Evolutionary conservation across 30 jellyfish, hydroid and myxozoan species (phyloP).

Genomic region (Aurelia sp.): DNA sequence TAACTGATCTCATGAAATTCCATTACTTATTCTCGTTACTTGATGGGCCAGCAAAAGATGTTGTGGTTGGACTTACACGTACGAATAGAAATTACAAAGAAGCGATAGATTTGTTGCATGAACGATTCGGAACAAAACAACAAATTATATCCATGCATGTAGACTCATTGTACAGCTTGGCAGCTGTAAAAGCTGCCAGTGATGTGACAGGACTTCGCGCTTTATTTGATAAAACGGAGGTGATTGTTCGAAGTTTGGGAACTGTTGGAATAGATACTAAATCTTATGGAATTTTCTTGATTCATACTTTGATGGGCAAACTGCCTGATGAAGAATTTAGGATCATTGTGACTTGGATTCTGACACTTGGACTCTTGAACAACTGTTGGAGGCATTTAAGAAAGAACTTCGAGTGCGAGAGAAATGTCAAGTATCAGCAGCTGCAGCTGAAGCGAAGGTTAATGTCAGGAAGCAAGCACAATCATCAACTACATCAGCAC

Average conservation of each 20-base stretch:
- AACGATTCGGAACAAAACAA: slow-evolving; percentile 25
- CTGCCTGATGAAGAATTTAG: slow-evolving; percentile 21
- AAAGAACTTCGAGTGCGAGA: slow-evolving; percentile 17
- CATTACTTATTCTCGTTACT: slow-evolving; percentile 24
- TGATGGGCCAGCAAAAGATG: slow-evolving; percentile 19
- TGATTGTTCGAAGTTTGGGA: slow-evolving; percentile 21
- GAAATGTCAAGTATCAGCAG: slow-evolving; percentile 11
- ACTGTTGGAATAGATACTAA: slow-evolving; percentile 12
- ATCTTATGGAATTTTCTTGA: slow-evolving; percentile 17
- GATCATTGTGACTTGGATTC: background rate
- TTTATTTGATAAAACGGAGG: slow-evolving; percentile 31
- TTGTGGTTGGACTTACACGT: slow-evolving; percentile 1
- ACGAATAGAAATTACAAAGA: slow-evolving; percentile 26
- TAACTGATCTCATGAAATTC: slow-evolving; percentile 17
- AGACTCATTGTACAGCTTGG: background rate
- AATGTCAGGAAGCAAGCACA: background rate
- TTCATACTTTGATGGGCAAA: slow-evolving; percentile 16
- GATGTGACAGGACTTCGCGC: slow-evolving; percentile 18
- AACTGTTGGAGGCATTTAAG: background rate
- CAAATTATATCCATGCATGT: slow-evolving; percentile 5
- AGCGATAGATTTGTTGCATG: background rate
- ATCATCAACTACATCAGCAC: background rate
- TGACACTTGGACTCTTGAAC: slow-evolving; percentile 14
- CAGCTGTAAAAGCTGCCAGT: slow-evolving; percentile 2
- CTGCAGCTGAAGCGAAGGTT: background rate